Percentiles rank a stretch among this genome's conserved stretches.
phyloP scores from a whole-genome alignment of 2,113 vertebrate species.

The Ursus arctos region DNA sequence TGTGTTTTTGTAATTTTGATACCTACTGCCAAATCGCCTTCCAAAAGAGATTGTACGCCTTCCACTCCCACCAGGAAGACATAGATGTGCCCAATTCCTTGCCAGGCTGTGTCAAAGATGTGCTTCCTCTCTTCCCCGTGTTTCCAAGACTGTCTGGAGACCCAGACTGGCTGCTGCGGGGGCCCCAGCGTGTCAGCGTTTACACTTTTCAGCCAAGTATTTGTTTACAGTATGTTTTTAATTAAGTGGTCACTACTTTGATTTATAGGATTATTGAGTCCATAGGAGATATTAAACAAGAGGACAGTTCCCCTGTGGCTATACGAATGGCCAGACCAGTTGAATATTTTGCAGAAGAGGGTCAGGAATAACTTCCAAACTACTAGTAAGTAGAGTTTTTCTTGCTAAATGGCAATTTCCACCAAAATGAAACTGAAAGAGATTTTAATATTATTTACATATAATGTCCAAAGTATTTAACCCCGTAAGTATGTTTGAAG shows the following conservation, averaged over 20 bases:
- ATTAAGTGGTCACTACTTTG: not conserved
- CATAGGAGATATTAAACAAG: not conserved
- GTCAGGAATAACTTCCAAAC: slow-evolving; percentile 34
- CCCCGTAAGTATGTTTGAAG: not conserved
- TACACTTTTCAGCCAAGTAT: not conserved
- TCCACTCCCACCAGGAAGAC: slow-evolving; percentile 47
- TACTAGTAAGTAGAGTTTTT: not conserved
- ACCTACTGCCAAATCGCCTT: not conserved
- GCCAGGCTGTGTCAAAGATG: not conserved
- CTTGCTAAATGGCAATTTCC: not conserved
- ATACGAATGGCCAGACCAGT: not conserved
- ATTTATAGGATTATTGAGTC: not conserved
- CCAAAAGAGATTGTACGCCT: slow-evolving; percentile 60
- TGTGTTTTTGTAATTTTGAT: slow-evolving; percentile 54
- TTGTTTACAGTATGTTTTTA: slow-evolving; percentile 6
- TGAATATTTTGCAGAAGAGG: not conserved
- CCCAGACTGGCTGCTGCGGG: not conserved
- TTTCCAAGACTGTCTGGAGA: slow-evolving; percentile 14
- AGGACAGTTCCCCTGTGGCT: not conserved
- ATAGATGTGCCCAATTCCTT: not conserved
- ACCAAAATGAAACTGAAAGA: not conserved
- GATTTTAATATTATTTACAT: not conserved
- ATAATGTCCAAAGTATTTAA: not conserved
- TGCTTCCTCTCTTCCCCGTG: not conserved
- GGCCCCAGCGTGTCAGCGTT: not conserved